Base-by-base conservation (phyloP, 2,888 invertebrate species). In the Elmis aenea region DNA sequence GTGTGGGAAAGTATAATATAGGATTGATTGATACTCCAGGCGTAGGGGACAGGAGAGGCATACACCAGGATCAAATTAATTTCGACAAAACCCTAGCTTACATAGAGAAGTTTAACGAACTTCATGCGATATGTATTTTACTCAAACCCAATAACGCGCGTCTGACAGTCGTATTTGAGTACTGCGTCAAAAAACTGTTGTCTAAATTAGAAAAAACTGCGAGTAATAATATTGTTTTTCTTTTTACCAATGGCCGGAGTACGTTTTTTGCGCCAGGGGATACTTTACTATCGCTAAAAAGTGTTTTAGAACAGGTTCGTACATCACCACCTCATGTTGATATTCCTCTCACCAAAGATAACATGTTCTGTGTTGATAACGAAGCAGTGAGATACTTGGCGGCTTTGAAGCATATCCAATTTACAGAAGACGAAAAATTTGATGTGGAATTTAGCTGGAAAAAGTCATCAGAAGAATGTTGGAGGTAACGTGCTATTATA, bases 291-390 rank as follows among this genome's bases (percentile, higher is more conserved):
- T 34, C 45, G 21, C 37, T 60, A 14, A 45, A 48, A 34, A 44
- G 49, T 16, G 33, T 53, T n/a, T 32, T 54, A 4, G 42, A 52
- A 3, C 49, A 54, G 2, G 48, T 30, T 2, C 13, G 9, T n/a
- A 10, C 16, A 2, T 28, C 40, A 13, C 55, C 58, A 11, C 55
- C 59, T 3, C 26, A 49, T 24, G 55, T 52, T 0, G 38, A 46
- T 11, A 53, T 57, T 26, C 53, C 48, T 5, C 36, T 47, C 9
- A 50, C 49, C 5, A 30, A 30, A 15, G 42, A 46, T 4, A 61
- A 61, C 26, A 46, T 50, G 5, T 61, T 61, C 34, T 58, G 55
- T 42, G 53, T 61, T 23, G 61, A 61, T 29, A 59, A 61, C 38
- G 59, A 58, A 32, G 47, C 48, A 3, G 58, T 59, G 26, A 42